A percentile compares a stretch with the other conserved stretches of the same genome.
Evolutionary conservation across 2,888 invertebrate species (phyloP).

Genomic region (Candidula unifasciata): DNA sequence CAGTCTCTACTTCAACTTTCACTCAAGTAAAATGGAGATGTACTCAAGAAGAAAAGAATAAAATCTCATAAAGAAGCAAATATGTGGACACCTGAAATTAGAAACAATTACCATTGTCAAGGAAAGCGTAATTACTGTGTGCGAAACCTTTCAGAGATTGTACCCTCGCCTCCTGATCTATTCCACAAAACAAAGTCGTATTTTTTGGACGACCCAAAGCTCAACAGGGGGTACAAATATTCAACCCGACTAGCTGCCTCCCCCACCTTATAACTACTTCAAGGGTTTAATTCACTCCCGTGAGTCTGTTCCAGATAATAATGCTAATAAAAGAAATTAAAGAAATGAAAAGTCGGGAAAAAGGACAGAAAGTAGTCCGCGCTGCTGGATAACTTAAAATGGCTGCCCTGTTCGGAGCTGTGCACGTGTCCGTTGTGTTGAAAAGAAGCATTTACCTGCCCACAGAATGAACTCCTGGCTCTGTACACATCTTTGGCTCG

Average conservation of each 20-base stretch:
- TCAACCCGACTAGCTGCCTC: background rate
- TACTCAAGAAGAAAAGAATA: too few relatives aligned
- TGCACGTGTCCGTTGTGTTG: slow-evolving; percentile 30
- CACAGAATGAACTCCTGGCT: slow-evolving; percentile 9
- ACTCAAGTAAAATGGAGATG: too few relatives aligned
- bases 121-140: background rate
- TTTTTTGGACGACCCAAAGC: too few relatives aligned
- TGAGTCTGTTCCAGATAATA: slow-evolving; percentile 21
- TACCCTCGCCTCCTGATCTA: too few relatives aligned
- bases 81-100: background rate
- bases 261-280: slow-evolving; percentile 13
- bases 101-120: background rate
- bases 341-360: slow-evolving; percentile 20
- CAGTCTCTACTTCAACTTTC: too few relatives aligned
- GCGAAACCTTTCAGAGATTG: background rate
- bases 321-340: slow-evolving; percentile 16
- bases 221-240: background rate
- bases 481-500: slow-evolving; percentile 3
- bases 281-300: slow-evolving; percentile 33
- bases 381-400: slow-evolving; percentile 30
- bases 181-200: too few relatives aligned
- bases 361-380: slow-evolving; percentile 26
- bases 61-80: too few relatives aligned
- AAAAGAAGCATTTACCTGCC: slow-evolving; percentile 18
- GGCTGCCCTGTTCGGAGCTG: background rate